Evolutionary conservation across 2,888 invertebrate species (phyloP).

Genomic region (Lissocephala sabroskyi): DNA sequence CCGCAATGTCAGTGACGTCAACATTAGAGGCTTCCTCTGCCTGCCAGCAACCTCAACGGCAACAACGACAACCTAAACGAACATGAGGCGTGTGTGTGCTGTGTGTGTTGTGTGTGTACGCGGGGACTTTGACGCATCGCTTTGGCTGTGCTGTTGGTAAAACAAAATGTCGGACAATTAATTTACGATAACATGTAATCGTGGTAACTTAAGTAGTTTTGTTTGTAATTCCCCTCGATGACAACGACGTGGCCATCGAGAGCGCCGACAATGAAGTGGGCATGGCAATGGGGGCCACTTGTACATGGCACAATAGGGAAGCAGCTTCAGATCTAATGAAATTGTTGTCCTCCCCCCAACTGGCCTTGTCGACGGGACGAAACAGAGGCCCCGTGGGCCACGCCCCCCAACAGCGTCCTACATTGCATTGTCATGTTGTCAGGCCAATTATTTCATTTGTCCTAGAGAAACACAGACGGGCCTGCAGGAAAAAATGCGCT

Average conservation of each 20-base stretch:
- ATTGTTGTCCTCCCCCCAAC: conserved; percentile 41
- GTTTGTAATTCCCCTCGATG: conserved; percentile 53
- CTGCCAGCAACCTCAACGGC: too few species aligned
- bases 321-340: conserved; percentile 42
- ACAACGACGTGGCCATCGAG: conserved; percentile 24
- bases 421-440: conserved; percentile 50
- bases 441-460: conserved; percentile 63
- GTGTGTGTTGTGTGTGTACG: background rate
- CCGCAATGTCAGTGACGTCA: too few species aligned
- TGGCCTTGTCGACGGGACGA: too few species aligned
- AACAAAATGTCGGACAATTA: conserved; percentile 62
- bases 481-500: conserved; percentile 5
- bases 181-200: conserved; percentile 63
- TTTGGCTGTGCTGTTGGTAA: conserved; percentile 44
- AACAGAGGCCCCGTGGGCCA: too few species aligned
- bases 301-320: conserved; percentile 12
- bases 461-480: conserved; percentile 27
- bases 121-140: conserved; percentile 37
- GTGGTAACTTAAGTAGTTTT: conserved; percentile 64
- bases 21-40: too few species aligned
- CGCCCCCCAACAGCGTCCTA: conserved; percentile 10
- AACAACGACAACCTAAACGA: background rate
- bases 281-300: background rate
- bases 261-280: too few species aligned
- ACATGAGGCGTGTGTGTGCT: background rate